Percentiles rank a stretch among this genome's conserved stretches.
phyloP scores from a whole-genome alignment of 2,113 vertebrate genomes.

The Xiphophorus maculatus region DNA sequence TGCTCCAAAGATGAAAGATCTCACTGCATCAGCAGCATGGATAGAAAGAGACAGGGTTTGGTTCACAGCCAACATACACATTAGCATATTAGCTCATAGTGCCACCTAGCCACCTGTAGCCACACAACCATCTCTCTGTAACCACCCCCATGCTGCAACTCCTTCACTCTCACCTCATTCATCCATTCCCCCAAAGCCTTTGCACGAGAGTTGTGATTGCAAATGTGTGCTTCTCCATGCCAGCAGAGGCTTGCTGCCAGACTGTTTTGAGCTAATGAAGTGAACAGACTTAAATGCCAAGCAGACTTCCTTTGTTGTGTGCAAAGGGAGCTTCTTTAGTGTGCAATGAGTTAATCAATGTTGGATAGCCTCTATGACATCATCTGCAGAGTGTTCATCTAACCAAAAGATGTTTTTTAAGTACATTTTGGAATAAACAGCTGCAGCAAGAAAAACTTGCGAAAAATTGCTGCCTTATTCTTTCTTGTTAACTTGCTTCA shows the following conservation, averaged over 20 bases:
- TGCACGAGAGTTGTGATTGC: conserved; percentile 5
- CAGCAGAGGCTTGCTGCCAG: conserved; percentile 17
- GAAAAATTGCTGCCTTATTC: conserved; percentile 26
- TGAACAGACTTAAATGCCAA: conserved; percentile 34
- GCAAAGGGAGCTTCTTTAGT: conserved; percentile 3
- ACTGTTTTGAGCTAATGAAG: conserved; percentile 46
- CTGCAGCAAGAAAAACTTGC: conserved; percentile 18
- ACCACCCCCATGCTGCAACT: conserved; percentile 13
- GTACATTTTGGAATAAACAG: conserved; percentile 23
- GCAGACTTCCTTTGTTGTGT: conserved; percentile 29
- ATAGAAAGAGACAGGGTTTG: conserved; percentile 73
- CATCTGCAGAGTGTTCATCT: conserved; percentile 9
- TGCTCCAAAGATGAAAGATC: conserved; percentile 50
- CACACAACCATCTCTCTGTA: conserved; percentile 31
- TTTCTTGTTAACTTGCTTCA: conserved; percentile 41
- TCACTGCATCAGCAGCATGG: conserved; percentile 68
- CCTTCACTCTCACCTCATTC: conserved; percentile 27
- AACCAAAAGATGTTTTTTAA: conserved; percentile 1
- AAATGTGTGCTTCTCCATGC: not conserved
- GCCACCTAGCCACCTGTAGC: conserved; percentile 71
- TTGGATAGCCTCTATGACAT: conserved; percentile 13
- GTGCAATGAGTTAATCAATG: conserved; percentile 14
- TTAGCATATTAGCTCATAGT: conserved; percentile 73
- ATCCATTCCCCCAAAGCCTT: not conserved
- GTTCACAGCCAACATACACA: conserved; percentile 60